Evolutionary conservation across 2,113 vertebrate genomes (phyloP).

Genomic region (Odontophorus gujanensis): DNA sequence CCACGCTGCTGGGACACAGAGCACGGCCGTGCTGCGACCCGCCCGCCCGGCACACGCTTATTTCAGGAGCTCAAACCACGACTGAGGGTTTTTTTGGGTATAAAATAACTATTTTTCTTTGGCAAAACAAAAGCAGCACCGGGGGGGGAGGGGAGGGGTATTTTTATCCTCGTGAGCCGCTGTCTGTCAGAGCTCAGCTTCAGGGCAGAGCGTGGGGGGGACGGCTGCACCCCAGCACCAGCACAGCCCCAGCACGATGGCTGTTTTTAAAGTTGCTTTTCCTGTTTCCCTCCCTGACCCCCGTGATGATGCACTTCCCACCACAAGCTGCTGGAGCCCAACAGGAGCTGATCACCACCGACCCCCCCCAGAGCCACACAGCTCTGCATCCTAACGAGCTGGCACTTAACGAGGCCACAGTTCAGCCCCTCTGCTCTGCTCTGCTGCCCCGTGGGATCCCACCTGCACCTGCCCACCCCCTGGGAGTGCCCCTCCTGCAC

Average conservation of each 20-base stretch:
- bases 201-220: background rate
- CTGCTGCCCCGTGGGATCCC: too few relatives aligned
- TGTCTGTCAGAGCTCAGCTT: background rate
- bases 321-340: too few relatives aligned
- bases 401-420: rapidly evolving
- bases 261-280: slow-evolving; percentile 41
- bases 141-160: background rate
- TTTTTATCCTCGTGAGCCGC: background rate
- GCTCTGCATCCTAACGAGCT: background rate
- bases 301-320: background rate
- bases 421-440: too few relatives aligned
- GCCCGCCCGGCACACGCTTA: background rate
- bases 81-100: background rate
- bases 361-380: too few relatives aligned
- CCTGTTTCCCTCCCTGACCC: slow-evolving; percentile 28
- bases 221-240: too few relatives aligned
- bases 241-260: background rate
- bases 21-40: background rate
- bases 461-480: background rate
- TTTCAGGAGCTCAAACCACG: background rate
- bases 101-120: background rate
- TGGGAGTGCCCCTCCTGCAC: too few relatives aligned
- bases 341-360: background rate
- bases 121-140: background rate
- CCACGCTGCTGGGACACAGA: background rate